Evolutionary conservation across 2,797 vertebrate species (phyloP), one percentile per base, ranked within the genome.

Genomic region (Micropoecilia bifurca): DNA sequence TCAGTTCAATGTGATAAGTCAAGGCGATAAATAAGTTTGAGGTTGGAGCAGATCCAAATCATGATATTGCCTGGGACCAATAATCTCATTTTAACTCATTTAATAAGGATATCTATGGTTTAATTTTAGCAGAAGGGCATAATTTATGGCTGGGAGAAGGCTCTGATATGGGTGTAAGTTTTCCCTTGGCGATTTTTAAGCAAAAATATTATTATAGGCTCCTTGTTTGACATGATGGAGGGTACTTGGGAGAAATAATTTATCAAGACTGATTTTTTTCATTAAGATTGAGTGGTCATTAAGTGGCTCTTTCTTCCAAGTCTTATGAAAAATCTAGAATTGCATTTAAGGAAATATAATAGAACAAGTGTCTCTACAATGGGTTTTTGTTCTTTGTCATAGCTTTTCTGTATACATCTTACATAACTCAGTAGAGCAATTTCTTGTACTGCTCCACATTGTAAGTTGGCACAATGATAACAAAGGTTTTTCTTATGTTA

Each of bases 1-100:
- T 84, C 33, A 33, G 75, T 80, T 79, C 28, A 45, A 74, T 78
- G 74, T 9, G 47, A 78, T 50, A 72, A 76, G 46, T 45, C 36
- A 39, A 41, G 68, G 77, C 57, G 73, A 80, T 43, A 55, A 50
- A 61, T 63, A 3, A 75, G 77, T 61, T 57, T 77, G 73, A n/a
- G 18, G 3, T 25, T 75, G 68, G 59, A 79, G 55, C 48, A 2
- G 55, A 30, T 79, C 75, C 68, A 43, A 28, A 59, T 28, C 1
- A 25, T 12, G 25, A 69, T 43, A 1, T 13, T 43, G 25, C 8
- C 39, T 25, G 22, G 12, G 66, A 13, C 36, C 16, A 69, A 69
- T 43, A 68, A 69, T 69, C 20, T 39, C 6, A 66, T 18, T 66
- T 66, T 36, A 66, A 66, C 30, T 66, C 33, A 22, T 20, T 66